A percentile compares a stretch with the other conserved stretches of the same genome.
phyloP scores from a whole-genome alignment of 1,140 invertebrate species.

The Atta colombica region DNA sequence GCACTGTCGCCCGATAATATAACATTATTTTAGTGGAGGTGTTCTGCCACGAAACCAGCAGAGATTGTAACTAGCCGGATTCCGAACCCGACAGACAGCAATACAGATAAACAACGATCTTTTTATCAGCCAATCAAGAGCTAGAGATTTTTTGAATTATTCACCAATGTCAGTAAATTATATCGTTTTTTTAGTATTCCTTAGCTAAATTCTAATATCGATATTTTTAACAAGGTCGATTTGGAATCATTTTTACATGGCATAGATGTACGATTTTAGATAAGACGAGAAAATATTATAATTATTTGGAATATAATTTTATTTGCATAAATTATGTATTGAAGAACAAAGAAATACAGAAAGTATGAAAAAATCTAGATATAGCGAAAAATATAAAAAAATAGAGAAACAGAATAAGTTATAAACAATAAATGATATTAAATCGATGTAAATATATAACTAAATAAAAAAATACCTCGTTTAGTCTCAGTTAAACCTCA shows the following conservation, averaged over 20 bases:
- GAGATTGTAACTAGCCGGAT: slow-evolving; percentile 79
- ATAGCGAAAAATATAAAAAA: neutral
- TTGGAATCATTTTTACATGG: neutral
- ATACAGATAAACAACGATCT: slow-evolving; percentile 67
- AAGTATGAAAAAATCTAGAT: neutral
- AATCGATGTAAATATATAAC: too few species aligned
- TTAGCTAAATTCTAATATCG: neutral
- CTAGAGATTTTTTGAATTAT: slow-evolving; percentile 62
- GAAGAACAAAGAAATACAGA: neutral
- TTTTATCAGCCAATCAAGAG: slow-evolving; percentile 48
- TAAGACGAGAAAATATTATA: neutral
- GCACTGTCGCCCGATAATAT: slow-evolving; percentile 76
- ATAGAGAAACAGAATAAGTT: neutral
- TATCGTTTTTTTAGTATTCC: neutral
- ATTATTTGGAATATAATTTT: neutral
- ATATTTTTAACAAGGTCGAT: neutral
- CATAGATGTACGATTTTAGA: neutral
- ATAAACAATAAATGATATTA: too few species aligned
- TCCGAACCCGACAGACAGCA: slow-evolving; percentile 51
- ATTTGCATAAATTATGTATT: neutral
- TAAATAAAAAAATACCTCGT: too few species aligned
- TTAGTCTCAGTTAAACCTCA: too few species aligned
- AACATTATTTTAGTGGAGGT: slow-evolving; percentile 83
- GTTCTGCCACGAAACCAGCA: slow-evolving; percentile 76
- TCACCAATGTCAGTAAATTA: slow-evolving; percentile 54